Evolutionary conservation across 23 tunicate species (phyloP).

Genomic region (Botrylloides violaceus): DNA sequence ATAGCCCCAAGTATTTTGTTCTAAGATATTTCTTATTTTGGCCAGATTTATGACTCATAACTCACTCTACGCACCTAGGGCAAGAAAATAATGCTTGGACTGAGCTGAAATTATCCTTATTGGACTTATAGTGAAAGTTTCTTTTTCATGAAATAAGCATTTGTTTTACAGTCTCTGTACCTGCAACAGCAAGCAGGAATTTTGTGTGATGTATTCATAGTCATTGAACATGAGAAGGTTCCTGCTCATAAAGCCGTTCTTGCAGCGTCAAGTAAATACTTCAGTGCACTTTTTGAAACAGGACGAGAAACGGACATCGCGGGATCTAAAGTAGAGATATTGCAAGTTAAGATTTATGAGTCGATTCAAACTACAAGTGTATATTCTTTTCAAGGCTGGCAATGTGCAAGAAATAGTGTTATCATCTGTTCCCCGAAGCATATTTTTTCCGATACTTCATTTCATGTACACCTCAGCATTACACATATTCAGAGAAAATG

Average conservation of each 20-base stretch:
- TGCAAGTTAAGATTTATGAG: not conserved
- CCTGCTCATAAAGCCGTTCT: slow-evolving; percentile 73
- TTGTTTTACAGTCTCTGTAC: slow-evolving; percentile 48
- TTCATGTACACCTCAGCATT: slow-evolving; percentile 65
- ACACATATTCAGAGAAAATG: slow-evolving; percentile 60
- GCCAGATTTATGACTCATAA: no score
- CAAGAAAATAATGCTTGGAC: no score
- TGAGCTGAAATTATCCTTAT: no score
- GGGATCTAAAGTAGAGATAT: slow-evolving; percentile 49
- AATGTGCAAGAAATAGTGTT: slow-evolving; percentile 64
- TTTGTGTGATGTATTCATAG: slow-evolving; percentile 55
- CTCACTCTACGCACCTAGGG: no score
- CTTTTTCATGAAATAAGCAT: no score
- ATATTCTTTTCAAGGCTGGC: slow-evolving; percentile 44
- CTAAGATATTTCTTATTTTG: not conserved
- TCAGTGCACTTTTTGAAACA: slow-evolving; percentile 59
- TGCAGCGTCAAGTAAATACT: slow-evolving; percentile 65
- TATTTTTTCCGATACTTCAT: slow-evolving; percentile 60
- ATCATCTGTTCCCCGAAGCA: slow-evolving; percentile 49
- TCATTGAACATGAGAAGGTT: slow-evolving; percentile 61
- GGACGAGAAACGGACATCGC: slow-evolving; percentile 61
- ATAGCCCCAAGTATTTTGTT: not conserved
- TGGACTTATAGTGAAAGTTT: no score
- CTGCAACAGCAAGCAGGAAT: slow-evolving; percentile 50
- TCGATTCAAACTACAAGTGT: not conserved